These are phyloP conservation scores for Colletes latitarsis DNA, from an alignment of 1,140 invertebrate genomes.

Conservation along the genomic window DNA sequence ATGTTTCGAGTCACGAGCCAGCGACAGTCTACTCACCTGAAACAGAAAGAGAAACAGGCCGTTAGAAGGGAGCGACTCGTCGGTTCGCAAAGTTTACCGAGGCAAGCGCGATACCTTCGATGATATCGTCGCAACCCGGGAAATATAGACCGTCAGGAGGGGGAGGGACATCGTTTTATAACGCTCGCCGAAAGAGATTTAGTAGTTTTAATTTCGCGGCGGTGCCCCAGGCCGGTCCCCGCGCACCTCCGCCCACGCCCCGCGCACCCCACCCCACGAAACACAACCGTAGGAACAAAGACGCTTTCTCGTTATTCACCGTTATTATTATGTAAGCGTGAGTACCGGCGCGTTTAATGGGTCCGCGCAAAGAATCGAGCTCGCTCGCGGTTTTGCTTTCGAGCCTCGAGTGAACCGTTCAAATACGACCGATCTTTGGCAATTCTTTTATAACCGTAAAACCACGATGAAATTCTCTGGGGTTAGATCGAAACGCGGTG, in stretches of 20 bases:
- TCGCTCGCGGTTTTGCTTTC: slow-evolving; percentile 10
- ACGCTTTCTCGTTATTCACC: slow-evolving; percentile 56
- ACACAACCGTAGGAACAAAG: slow-evolving; percentile 55
- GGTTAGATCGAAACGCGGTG: too few species aligned
- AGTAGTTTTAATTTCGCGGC: slow-evolving; percentile 61
- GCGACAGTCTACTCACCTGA: slow-evolving; percentile 54
- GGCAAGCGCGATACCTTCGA: background rate
- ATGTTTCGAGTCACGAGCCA: too few species aligned
- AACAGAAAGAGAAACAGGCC: slow-evolving; percentile 42
- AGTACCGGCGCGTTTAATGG: slow-evolving; percentile 51
- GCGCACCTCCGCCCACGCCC: background rate
- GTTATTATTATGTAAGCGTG: slow-evolving; percentile 50
- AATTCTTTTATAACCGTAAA: too few species aligned
- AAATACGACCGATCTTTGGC: too few species aligned
- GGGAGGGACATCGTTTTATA: slow-evolving; percentile 42
- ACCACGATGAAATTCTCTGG: too few species aligned
- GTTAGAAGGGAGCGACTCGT: background rate
- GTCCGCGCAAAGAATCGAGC: slow-evolving; percentile 39
- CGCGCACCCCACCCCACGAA: slow-evolving; percentile 27
- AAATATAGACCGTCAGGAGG: slow-evolving; percentile 25
- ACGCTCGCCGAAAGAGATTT: slow-evolving; percentile 52
- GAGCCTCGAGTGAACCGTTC: background rate
- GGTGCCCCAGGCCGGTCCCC: background rate
- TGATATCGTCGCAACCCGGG: slow-evolving; percentile 23
- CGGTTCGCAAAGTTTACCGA: too few species aligned